Evolutionary conservation across 2,797 vertebrate species (phyloP).

Genomic region (Meda fulgida): DNA sequence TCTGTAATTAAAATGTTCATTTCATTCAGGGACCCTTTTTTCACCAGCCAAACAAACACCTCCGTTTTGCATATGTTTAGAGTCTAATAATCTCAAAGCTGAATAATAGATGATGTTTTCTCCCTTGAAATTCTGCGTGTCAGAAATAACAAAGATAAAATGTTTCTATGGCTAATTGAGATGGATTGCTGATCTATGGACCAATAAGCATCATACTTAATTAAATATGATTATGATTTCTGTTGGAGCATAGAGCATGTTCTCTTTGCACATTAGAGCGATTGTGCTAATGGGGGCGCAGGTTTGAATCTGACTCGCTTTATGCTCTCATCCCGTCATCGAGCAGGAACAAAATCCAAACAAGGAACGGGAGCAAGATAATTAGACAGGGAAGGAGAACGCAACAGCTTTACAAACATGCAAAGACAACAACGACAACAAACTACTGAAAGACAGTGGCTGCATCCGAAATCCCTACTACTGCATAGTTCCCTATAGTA

Average conservation of each 20-base stretch:
- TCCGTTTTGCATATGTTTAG: constrained; percentile 47
- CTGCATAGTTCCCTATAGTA: too few relatives aligned
- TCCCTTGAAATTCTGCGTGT: constrained; percentile 36
- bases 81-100: constrained; percentile 53
- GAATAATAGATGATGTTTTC: constrained; percentile 54
- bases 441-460: neutral
- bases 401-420: neutral
- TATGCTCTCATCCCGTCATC: neutral
- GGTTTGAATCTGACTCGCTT: neutral
- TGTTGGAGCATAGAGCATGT: constrained; percentile 6
- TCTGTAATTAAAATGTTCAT: constrained; percentile 53
- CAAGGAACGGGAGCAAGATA: neutral
- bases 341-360: neutral
- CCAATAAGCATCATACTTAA: constrained; percentile 19
- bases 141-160: constrained; percentile 23
- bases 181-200: constrained; percentile 33
- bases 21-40: constrained; percentile 30
- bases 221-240: constrained; percentile 19
- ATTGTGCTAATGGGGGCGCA: neutral
- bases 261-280: neutral
- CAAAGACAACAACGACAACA: neutral
- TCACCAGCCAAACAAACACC: constrained; percentile 49
- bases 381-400: neutral
- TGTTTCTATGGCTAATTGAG: constrained; percentile 31
- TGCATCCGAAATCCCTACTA: too few relatives aligned